Evolutionary conservation across 2,797 vertebrate species (phyloP), one percentile per base, ranked within the genome.

Genomic region (Chaunax sp.): DNA sequence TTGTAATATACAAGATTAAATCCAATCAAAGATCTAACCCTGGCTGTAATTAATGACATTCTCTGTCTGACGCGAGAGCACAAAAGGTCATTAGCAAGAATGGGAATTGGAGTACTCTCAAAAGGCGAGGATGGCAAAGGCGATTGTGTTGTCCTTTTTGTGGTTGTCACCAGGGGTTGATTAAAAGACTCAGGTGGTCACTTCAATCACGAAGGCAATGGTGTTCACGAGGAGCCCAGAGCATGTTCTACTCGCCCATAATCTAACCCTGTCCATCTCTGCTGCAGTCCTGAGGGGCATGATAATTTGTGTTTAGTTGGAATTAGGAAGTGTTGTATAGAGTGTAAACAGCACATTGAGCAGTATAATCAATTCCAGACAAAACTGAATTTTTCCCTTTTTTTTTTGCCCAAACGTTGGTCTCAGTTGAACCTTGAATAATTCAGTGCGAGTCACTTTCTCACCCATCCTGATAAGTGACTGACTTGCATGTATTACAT

Each of bases 1-100:
- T 89, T 85, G 84, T 93, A 94, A 93, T 93, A 93, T 93, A 89
- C 90, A 85, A 94, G 92, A 95, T 94, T 93, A 94, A 94, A 94
- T 93, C 92, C 92, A 93, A 40, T 93, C 92, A 92, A 79, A 90
- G 89, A 92, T 91, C 89, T 90, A 69, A 87, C 87, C 74, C 58
- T 35, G 77, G 65, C 69, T 77, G 73, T 93, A 95, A 94, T 94
- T 94, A 93, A 94, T 91, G 73, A 83, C 46, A 77, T 76, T 81
- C 61, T 33, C 75, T 65, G 83, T 90, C 88, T 84, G 85, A 80
- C 72, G 83, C 55, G 33, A 50, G 73, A 86, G 64, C 60, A 83
- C 80, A 55, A 87, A 88, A 89, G 91, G 86, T 90, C 81, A 88
- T 69, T 73, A 84, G 57, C 57, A 73, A 84, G 82, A 82, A 82